phyloP scores from a whole-genome alignment of 2,888 invertebrate species.

The Drosophila sordidula region DNA sequence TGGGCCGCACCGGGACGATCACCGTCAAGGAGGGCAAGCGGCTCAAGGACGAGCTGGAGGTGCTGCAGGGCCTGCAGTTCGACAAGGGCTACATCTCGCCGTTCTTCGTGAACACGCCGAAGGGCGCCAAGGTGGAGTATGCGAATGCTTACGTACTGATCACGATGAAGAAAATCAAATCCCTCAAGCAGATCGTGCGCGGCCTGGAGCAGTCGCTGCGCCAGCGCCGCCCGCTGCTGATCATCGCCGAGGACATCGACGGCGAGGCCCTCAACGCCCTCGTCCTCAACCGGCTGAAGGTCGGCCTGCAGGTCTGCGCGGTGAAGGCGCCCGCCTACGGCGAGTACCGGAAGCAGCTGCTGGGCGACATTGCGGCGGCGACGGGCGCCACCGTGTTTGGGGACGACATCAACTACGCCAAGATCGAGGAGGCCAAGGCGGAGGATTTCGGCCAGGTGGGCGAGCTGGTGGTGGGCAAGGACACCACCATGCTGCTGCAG shows the following conservation, averaged over 20 bases:
- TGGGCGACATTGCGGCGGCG: slow-evolving; percentile 96
- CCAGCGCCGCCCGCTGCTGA: slow-evolving; percentile 96
- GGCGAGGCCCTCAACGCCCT: slow-evolving; percentile 97
- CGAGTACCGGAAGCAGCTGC: slow-evolving; percentile 95
- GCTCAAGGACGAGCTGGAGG: slow-evolving; percentile 95
- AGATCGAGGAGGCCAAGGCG: slow-evolving; percentile 93
- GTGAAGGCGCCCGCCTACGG: slow-evolving; percentile 99
- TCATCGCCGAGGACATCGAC: slow-evolving; percentile 97
- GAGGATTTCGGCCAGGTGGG: slow-evolving; percentile 94
- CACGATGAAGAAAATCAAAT: slow-evolving; percentile 98
- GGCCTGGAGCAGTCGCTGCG: slow-evolving; percentile 97
- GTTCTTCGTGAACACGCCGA: slow-evolving; percentile 98
- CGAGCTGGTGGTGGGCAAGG: slow-evolving; percentile 96
- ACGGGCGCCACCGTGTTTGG: slow-evolving; percentile 97
- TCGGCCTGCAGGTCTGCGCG: slow-evolving; percentile 96
- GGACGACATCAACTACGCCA: slow-evolving; percentile 95
- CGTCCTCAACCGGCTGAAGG: slow-evolving; percentile 95
- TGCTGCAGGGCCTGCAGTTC: slow-evolving; percentile 99
- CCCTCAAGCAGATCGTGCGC: slow-evolving; percentile 97
- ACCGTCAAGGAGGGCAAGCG: slow-evolving; percentile 99
- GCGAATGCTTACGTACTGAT: slow-evolving; percentile 97
- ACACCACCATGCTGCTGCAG: slow-evolving; percentile 90
- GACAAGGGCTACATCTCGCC: slow-evolving; percentile 99
- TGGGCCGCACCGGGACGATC: slow-evolving; percentile 98
- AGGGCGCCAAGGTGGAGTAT: slow-evolving; percentile 98